Base-by-base conservation (phyloP, 2,888 invertebrate genomes). In the Eurytoma adleriae region DNA sequence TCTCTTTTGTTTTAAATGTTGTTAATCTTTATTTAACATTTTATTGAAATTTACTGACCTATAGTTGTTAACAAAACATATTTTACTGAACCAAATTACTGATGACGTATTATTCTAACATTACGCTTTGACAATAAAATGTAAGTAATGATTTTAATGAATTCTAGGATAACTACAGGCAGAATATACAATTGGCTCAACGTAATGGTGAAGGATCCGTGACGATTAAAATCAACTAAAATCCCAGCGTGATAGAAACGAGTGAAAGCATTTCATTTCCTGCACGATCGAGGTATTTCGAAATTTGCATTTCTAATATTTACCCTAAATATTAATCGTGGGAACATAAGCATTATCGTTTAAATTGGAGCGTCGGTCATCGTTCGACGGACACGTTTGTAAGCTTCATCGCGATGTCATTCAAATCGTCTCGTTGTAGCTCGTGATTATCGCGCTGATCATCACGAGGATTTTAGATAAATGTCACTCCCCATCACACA, bases 321-420 rank as follows among this genome's bases (percentile, higher is more conserved):
- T 40, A 30, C 12, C n/a, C n/a, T 64, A 64, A 64, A 64, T 64
- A 64, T 48, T 64, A 48, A 64, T 64, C 18, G 16, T n/a, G 64
- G 40, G 18, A 64, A 18, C 48, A 18, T 40, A n/a, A n/a, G 54
- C 54, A 54, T 54, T n/a, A 40, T 12, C 64, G 30, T 40, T 40
- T 40, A 64, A 64, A 64, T 40, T 16, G 64, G 18, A 64, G n/a
- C 16, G 18, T 12, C 18, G 40, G 40, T 40, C 40, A 64, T 64
- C 12, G 10, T 18, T 40, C 16, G 18, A 40, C 18, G 18, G 64
- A 30, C 64, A 64, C 18, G 40, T 64, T 13, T 64, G 18, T 48
- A 64, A 64, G 30, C 64, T 40, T 40, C 30, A 18, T 64, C 48
- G 48, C 18, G 30, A 64, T 40, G 64, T 18, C 64, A 64, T 40